Conservation (phyloP, 2,797 vertebrate genomes). For the Hipposideros larvatus region DNA sequence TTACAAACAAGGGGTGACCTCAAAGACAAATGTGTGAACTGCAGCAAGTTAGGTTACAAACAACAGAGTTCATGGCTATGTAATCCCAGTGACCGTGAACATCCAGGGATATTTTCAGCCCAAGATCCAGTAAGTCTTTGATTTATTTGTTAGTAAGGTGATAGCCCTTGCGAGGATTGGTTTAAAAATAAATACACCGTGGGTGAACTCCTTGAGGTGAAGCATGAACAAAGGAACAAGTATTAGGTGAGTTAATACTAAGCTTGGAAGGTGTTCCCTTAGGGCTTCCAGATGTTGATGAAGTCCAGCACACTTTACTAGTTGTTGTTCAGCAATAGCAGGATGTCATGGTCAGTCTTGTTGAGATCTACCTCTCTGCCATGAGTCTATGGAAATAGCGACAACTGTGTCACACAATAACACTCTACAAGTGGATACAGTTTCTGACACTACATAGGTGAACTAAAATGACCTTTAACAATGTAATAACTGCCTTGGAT, state of each 20-base stretch:
- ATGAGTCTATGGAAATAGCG: background rate
- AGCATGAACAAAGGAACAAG: conserved; percentile 12
- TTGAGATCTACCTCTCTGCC: conserved; percentile 9
- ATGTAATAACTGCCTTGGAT: background rate
- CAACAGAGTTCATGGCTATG: background rate
- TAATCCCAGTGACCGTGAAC: background rate
- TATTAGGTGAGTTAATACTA: background rate
- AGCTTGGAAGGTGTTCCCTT: background rate
- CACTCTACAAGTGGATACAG: background rate
- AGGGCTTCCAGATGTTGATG: conserved; percentile 22
- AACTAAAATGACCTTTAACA: conserved; percentile 59
- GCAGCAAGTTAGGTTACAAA: conserved; percentile 7
- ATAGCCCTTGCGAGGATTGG: conserved; percentile 54
- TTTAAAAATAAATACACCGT: conserved; percentile 70
- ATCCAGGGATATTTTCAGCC: conserved; percentile 49
- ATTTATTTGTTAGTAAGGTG: conserved; percentile 62
- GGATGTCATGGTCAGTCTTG: background rate
- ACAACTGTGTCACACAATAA: conserved; percentile 4
- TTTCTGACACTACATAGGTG: conserved; percentile 42
- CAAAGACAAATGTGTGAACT: conserved; percentile 33
- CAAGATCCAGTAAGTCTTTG: background rate
- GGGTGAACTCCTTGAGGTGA: conserved; percentile 36
- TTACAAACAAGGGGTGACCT: background rate
- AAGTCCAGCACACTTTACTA: background rate
- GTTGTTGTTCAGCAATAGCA: background rate